phyloP scores from a whole-genome alignment of 35 echinoderm and acorn worm genomes.

The Nesometra sesokonis region DNA sequence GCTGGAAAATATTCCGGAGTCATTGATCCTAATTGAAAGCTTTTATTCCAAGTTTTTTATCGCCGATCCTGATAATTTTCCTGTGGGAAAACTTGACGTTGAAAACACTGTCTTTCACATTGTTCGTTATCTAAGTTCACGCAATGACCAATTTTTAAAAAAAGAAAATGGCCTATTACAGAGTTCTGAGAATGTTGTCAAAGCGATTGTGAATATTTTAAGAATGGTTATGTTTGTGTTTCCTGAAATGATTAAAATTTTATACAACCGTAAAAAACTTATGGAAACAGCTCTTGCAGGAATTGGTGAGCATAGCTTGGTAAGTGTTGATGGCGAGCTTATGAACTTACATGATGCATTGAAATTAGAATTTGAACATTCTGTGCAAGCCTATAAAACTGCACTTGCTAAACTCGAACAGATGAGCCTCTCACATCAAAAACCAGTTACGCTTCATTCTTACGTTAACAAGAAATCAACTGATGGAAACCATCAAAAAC shows the following conservation, averaged over 20 bases:
- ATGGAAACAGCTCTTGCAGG: constrained; percentile 77
- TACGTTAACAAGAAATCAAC: constrained; percentile 33
- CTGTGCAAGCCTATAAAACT: constrained; percentile 41
- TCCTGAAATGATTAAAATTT: constrained; percentile 61
- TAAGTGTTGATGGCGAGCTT: constrained; percentile 45
- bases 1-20: constrained; percentile 65
- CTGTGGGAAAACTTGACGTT: constrained; percentile 49
- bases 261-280: constrained; percentile 58
- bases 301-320: constrained; percentile 78
- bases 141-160: not conserved
- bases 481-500: constrained; percentile 56
- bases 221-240: constrained; percentile 62
- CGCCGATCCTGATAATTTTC: constrained; percentile 52
- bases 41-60: constrained; percentile 86
- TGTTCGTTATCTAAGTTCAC: constrained; percentile 57
- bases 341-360: constrained; percentile 83
- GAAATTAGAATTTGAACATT: constrained; percentile 71
- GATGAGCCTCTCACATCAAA: constrained; percentile 49
- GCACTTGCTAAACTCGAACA: constrained; percentile 63
- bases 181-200: constrained; percentile 13
- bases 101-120: constrained; percentile 79
- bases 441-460: constrained; percentile 55
- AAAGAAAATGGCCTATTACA: not conserved
- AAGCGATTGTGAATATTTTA: constrained; percentile 57
- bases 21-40: constrained; percentile 65